A percentile compares a stretch with the other conserved stretches of the same genome.
These are phyloP conservation scores for Nymphalis io DNA, from an alignment of 1,140 invertebrate species.

Conservation along the genomic window DNA sequence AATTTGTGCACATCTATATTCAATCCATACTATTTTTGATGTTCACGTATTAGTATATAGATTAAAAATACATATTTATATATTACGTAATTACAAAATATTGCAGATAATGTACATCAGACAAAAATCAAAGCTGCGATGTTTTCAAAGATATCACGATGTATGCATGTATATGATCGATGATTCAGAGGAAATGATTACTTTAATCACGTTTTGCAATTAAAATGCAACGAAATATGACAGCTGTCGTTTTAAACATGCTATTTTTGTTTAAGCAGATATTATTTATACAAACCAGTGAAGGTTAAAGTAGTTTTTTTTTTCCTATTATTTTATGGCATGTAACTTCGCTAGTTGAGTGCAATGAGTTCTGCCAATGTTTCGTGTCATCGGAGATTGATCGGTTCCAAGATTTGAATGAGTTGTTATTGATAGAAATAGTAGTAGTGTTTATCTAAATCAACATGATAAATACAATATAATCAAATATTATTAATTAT, in stretches of 20 bases:
- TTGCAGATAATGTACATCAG: background rate
- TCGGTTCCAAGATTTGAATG: too few relatives aligned
- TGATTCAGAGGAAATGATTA: slow-evolving; percentile 20
- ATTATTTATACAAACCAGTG: background rate
- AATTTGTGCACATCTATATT: too few relatives aligned
- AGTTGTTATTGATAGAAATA: too few relatives aligned
- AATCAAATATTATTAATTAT: too few relatives aligned
- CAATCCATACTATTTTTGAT: background rate
- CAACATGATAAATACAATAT: too few relatives aligned
- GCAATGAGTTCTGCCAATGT: too few relatives aligned
- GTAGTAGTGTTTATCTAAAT: too few relatives aligned
- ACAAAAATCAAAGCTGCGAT: slow-evolving; percentile 7
- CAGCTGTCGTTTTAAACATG: slow-evolving; percentile 18
- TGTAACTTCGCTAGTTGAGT: too few relatives aligned
- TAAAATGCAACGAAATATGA: slow-evolving; percentile 22
- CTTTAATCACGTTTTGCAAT: slow-evolving; percentile 33
- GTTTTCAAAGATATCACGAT: slow-evolving; percentile 34
- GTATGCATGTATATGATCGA: slow-evolving; percentile 17
- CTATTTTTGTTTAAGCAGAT: background rate
- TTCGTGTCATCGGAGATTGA: too few relatives aligned
- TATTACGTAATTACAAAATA: slow-evolving; percentile 3
- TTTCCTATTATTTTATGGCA: too few relatives aligned
- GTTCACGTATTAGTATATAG: background rate
- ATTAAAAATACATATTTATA: background rate
- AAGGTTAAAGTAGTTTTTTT: background rate